These are phyloP conservation scores for Pseudopleuronectes americanus DNA, from an alignment of 2,797 vertebrate genomes.

Conservation along the genomic window DNA sequence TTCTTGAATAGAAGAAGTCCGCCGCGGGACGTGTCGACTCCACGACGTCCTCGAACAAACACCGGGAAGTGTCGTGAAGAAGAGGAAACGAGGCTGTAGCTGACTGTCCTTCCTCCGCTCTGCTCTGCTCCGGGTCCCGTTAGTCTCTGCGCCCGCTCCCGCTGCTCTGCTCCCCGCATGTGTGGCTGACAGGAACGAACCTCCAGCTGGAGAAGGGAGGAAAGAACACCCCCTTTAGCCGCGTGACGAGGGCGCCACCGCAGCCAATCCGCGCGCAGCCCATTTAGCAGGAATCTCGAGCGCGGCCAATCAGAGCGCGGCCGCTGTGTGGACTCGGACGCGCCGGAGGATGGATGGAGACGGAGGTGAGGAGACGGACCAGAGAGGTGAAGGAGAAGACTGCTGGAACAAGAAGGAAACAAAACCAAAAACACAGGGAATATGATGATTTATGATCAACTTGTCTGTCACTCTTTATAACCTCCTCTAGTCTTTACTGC, in stretches of 20 bases:
- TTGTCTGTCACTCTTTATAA: background rate
- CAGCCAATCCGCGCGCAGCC: slow-evolving; percentile 86
- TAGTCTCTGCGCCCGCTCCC: slow-evolving; percentile 70
- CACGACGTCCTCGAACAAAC: slow-evolving; percentile 39
- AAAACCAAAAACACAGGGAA: background rate
- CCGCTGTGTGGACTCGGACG: slow-evolving; percentile 60
- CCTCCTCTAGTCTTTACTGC: background rate
- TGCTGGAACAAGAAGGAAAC: background rate
- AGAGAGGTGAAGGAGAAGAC: slow-evolving; percentile 1
- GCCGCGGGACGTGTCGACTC: slow-evolving; percentile 53
- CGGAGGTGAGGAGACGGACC: slow-evolving; percentile 43
- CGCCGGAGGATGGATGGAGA: slow-evolving; percentile 69
- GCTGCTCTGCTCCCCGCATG: slow-evolving; percentile 84
- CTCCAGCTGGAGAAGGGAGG: slow-evolving; percentile 87
- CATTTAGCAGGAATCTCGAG: slow-evolving; percentile 91
- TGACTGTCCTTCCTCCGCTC: slow-evolving; percentile 48
- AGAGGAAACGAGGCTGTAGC: slow-evolving; percentile 6
- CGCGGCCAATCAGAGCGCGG: slow-evolving; percentile 86
- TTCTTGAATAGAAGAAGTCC: slow-evolving; percentile 69
- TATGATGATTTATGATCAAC: rapidly evolving
- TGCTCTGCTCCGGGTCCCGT: slow-evolving; percentile 65
- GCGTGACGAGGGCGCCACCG: slow-evolving; percentile 83
- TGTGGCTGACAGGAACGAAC: slow-evolving; percentile 94
- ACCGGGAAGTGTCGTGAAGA: slow-evolving; percentile 28
- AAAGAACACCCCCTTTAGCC: slow-evolving; percentile 71